Percentiles rank a stretch among this genome's conserved stretches.
These are phyloP conservation scores for Piscicola geometra DNA, from an alignment of 2,888 invertebrate species.

Conservation along the genomic window DNA sequence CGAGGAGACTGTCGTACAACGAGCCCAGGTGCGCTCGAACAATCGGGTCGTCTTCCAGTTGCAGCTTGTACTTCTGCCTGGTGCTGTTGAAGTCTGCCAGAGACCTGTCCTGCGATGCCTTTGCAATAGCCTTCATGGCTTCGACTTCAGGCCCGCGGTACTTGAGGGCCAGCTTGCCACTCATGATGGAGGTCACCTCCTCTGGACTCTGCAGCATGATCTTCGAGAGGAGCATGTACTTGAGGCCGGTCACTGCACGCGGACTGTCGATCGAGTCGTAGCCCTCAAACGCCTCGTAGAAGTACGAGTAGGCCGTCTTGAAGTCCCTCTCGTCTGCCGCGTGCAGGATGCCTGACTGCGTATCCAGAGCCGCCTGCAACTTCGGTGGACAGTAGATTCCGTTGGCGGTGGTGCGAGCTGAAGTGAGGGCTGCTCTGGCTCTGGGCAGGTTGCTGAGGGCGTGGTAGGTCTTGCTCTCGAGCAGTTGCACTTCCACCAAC, in stretches of 20 bases:
- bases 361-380: conserved; percentile 92
- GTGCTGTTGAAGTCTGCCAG: conserved; percentile 89
- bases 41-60: conserved; percentile 91
- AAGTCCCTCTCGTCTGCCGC: conserved; percentile 99
- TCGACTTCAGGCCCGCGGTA: conserved; percentile 92
- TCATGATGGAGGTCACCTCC: conserved; percentile 88
- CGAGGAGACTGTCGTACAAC: conserved; percentile 94
- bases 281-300: conserved; percentile 98
- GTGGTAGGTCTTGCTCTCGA: conserved; percentile 98
- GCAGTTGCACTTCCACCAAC: conserved; percentile 90
- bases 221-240: conserved; percentile 98
- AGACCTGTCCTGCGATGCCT: conserved; percentile 91
- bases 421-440: conserved; percentile 83
- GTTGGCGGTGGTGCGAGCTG: conserved; percentile 98
- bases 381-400: conserved; percentile 98
- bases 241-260: conserved; percentile 88
- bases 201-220: conserved; percentile 93
- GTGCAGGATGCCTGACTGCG: conserved; percentile 92
- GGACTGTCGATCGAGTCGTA: conserved; percentile 86
- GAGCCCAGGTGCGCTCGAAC: conserved; percentile 93
- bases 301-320: conserved; percentile 98
- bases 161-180: conserved; percentile 92
- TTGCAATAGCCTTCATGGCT: conserved; percentile 94
- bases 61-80: conserved; percentile 76
- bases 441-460: conserved; percentile 93